A percentile compares a stretch with the other conserved stretches of the same genome.
phyloP scores from a whole-genome alignment of 2,797 vertebrate genomes.

The Danio kyathit region DNA sequence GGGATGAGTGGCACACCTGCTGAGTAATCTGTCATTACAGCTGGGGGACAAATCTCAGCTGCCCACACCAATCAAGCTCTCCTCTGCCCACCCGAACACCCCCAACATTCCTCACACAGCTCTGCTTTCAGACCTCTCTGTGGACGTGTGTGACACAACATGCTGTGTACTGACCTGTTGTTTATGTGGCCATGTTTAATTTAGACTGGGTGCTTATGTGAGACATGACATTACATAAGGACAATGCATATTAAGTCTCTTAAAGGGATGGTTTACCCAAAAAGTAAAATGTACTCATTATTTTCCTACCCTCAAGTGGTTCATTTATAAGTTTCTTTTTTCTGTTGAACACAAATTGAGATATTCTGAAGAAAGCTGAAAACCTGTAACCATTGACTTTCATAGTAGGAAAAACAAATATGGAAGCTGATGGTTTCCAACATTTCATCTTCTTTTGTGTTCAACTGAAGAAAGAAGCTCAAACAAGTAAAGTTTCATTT shows the following conservation, averaged over 20 bases:
- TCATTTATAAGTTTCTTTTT: too few relatives aligned
- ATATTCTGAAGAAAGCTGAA: too few relatives aligned
- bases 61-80: conserved; percentile 56
- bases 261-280: too few relatives aligned
- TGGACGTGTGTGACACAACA: conserved; percentile 41
- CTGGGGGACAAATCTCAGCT: conserved; percentile 62
- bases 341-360: too few relatives aligned
- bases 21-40: conserved; percentile 69
- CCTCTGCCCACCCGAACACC: conserved; percentile 51
- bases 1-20: conserved; percentile 64
- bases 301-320: too few relatives aligned
- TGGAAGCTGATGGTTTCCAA: too few relatives aligned
- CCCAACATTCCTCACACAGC: conserved; percentile 61
- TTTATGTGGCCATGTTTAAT: neutral
- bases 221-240: conserved; percentile 17
- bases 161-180: neutral
- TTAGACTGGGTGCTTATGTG: conserved; percentile 38
- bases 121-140: conserved; percentile 56
- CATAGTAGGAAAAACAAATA: too few relatives aligned
- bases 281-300: too few relatives aligned
- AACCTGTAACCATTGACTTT: too few relatives aligned
- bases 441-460: too few relatives aligned
- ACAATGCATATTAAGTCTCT: neutral
- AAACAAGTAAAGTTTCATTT: too few relatives aligned
- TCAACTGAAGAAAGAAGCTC: too few relatives aligned